These are phyloP conservation scores for Galeruca laticollis DNA, from an alignment of 2,888 invertebrate species.

Conservation along the genomic window DNA sequence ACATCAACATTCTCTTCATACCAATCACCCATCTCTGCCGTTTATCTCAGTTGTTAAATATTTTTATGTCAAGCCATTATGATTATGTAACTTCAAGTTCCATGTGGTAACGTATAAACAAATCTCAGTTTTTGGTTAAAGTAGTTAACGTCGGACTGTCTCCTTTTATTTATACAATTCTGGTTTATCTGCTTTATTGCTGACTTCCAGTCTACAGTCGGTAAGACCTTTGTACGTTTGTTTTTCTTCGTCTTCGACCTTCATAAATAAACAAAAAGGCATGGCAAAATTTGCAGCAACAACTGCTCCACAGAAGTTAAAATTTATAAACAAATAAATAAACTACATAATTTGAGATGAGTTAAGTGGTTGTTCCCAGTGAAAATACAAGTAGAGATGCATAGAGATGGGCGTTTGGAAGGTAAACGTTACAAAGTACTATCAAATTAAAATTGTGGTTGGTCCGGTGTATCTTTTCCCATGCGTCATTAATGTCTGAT, in stretches of 20 bases:
- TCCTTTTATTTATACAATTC: conserved; percentile 31
- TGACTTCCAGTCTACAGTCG: conserved; percentile 11
- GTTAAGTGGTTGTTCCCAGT: conserved; percentile 27
- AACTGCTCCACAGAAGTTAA: conserved; percentile 39
- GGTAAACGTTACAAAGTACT: background rate
- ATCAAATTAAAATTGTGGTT: background rate
- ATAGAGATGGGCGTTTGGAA: background rate
- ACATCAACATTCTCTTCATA: too few relatives aligned
- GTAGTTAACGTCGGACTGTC: conserved; percentile 9
- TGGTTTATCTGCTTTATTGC: conserved; percentile 30
- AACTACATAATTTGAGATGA: conserved; percentile 34
- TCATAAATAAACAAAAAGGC: conserved; percentile 42
- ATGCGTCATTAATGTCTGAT: too few relatives aligned
- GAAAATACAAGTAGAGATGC: conserved; percentile 22
- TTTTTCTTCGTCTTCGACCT: conserved; percentile 35
- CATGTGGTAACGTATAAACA: background rate
- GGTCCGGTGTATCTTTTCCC: too few relatives aligned
- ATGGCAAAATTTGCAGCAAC: conserved; percentile 37
- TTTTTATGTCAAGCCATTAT: background rate
- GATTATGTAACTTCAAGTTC: background rate
- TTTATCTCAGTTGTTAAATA: too few relatives aligned
- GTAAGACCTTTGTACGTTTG: conserved; percentile 31
- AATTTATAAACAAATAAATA: conserved; percentile 42
- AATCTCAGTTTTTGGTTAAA: conserved; percentile 4
- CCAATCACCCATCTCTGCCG: too few relatives aligned